Base-by-base conservation (phyloP, 2,888 invertebrate genomes). In the Pammene fasciana region DNA sequence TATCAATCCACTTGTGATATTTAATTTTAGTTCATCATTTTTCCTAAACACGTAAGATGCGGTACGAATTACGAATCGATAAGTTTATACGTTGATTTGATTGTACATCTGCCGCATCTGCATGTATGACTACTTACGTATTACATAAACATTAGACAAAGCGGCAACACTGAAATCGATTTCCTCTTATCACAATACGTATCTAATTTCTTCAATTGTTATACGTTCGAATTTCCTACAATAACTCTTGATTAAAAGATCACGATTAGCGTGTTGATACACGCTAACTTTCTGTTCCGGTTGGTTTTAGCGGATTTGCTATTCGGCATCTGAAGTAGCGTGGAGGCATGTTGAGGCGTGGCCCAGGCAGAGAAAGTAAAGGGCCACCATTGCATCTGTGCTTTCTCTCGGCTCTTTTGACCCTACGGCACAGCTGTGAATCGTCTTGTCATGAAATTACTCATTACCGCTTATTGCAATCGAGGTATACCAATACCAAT, bases 301-400 rank as follows among this genome's bases (percentile, higher is more conserved):
- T 61, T 65, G 65, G 55, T 52, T 67, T 68, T 70, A 70, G 70
- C 55, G 55, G 65, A 55, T 70, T 50, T 55, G 65, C 65, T 60
- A 68, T 41, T 48, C 52, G 60, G 50, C 45, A 67, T 64, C 65
- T 65, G 65, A 59, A 65, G 38, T 54, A 67, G 62, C 65, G 65
- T 54, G 66, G 56, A 61, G 54, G 52, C 65, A 71, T 75, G 75
- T 72, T 72, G 75, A 79, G 82, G 82, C 77, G 83, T 77, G 81
- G 81, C 75, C 70, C 74, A 75, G 71, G 73, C 74, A 82, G 90
- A 86, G 92, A 91, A 92, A 92, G 92, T 88, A 84, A 84, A 88
- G 89, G 88, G 86, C 85, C 82, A 74, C 73, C 78, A 74, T 75
- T 73, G 66, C 71, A 70, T 74, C 72, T 77, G 75, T 82, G 85